Percentiles rank a stretch among this genome's conserved stretches.
These are phyloP conservation scores for Acleris cristana DNA, from an alignment of 2,888 invertebrate genomes.

Conservation along the genomic window DNA sequence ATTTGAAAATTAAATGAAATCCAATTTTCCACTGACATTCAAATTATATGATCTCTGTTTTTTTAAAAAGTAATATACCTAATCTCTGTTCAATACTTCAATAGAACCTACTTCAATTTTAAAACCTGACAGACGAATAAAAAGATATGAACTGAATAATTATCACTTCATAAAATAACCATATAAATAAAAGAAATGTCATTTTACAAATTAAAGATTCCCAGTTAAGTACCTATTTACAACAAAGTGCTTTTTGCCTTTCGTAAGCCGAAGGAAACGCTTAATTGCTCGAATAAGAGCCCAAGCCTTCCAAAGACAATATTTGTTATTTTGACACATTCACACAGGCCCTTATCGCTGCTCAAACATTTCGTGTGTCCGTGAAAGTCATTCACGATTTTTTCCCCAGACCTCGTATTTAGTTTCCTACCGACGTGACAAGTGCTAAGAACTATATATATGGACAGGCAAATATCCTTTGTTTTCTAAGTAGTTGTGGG, in stretches of 20 bases:
- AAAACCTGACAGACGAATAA: too few species aligned
- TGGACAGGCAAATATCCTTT: conserved; percentile 73
- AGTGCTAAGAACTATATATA: conserved; percentile 76
- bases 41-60: too few species aligned
- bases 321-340: conserved; percentile 84
- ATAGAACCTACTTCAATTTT: too few species aligned
- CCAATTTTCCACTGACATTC: too few species aligned
- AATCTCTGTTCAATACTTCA: too few species aligned
- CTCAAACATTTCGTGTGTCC: conserved; percentile 77
- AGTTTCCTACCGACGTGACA: conserved; percentile 80
- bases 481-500: conserved; percentile 63
- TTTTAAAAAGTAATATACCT: too few species aligned
- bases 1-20: too few species aligned
- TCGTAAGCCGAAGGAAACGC: conserved; percentile 42
- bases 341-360: conserved; percentile 80
- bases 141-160: too few species aligned
- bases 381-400: conserved; percentile 79
- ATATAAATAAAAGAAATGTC: too few species aligned
- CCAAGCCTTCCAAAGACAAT: conserved; percentile 70
- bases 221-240: conserved; percentile 1
- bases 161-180: too few species aligned
- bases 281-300: conserved; percentile 66
- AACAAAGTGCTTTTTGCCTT: conserved; percentile 19
- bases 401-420: conserved; percentile 73
- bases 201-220: conserved; percentile 22